Conservation (phyloP, 2,888 invertebrate species). For the Mesorhabditis spiculigera region DNA sequence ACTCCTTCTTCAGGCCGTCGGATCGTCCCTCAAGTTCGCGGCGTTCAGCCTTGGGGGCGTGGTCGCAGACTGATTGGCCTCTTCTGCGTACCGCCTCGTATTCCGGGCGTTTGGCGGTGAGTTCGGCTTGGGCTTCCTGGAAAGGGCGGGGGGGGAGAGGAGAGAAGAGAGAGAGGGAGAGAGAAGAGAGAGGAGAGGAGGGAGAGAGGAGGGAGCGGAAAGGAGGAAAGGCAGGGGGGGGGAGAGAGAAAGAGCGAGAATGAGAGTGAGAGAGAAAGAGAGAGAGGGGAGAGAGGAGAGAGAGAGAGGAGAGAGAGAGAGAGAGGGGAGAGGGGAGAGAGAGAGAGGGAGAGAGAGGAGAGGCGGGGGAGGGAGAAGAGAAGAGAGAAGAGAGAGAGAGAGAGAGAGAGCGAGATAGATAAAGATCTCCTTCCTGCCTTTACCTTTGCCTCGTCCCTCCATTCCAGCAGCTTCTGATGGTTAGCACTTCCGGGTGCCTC, state of each 20-base stretch:
- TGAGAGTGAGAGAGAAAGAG: too few relatives aligned
- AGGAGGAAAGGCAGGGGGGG: too few relatives aligned
- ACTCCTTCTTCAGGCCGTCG: constrained; percentile 72
- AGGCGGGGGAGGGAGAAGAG: too few relatives aligned
- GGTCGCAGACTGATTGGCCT: constrained; percentile 77
- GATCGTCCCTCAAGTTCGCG: constrained; percentile 76
- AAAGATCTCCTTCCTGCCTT: constrained; percentile 14
- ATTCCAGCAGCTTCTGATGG: constrained; percentile 71
- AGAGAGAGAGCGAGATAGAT: too few relatives aligned
- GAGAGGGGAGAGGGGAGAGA: too few relatives aligned
- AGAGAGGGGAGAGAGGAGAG: too few relatives aligned
- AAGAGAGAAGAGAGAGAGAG: too few relatives aligned
- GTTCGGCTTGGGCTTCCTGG: background rate
- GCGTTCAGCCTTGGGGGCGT: constrained; percentile 87
- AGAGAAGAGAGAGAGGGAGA: background rate
- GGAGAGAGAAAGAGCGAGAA: too few relatives aligned
- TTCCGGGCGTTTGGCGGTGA: constrained; percentile 80
- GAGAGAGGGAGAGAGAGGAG: too few relatives aligned
- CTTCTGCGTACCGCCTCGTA: constrained; percentile 68
- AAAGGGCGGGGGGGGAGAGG: background rate
- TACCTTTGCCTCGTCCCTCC: constrained; percentile 81
- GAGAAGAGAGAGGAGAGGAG: too few relatives aligned
- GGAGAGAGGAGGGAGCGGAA: too few relatives aligned
- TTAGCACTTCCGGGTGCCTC: constrained; percentile 24
- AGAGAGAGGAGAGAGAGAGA: too few relatives aligned